Conservation (phyloP, 2,797 vertebrate species). For the Lagothrix lagotricha region DNA sequence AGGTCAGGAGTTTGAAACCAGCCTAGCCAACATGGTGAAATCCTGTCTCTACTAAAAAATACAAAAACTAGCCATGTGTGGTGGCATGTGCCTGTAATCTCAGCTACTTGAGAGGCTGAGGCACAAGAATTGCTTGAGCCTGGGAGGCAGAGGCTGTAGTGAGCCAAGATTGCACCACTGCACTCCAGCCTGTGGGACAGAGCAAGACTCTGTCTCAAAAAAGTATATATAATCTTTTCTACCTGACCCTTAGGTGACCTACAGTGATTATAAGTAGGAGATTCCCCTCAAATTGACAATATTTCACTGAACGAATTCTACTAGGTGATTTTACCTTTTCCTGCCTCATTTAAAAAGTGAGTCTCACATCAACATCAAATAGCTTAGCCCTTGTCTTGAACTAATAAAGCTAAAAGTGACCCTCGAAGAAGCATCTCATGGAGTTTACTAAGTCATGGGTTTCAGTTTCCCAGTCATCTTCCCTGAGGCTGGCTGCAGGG, state of each 20-base stretch:
- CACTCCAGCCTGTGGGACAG: no score
- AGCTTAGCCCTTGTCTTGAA: background rate
- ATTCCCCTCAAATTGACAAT: background rate
- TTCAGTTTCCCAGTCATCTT: background rate
- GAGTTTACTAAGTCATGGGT: background rate
- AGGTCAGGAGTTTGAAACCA: no score
- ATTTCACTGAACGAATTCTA: background rate
- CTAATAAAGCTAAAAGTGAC: background rate
- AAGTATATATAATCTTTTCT: background rate
- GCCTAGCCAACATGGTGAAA: no score
- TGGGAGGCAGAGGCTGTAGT: no score
- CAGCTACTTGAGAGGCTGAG: no score
- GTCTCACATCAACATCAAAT: background rate
- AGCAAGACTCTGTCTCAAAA: background rate
- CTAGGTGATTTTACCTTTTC: background rate
- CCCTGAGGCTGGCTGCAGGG: background rate
- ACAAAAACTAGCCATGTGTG: no score
- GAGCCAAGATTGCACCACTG: no score
- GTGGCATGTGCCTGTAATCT: no score
- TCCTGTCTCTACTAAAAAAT: no score
- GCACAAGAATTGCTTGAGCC: no score
- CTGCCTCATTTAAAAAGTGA: background rate
- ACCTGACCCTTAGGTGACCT: background rate
- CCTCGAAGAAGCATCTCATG: background rate
- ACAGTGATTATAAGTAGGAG: rapidly evolving